These are phyloP conservation scores for Seira sanloemensis DNA, from an alignment of 2,888 invertebrate genomes.

Conservation along the genomic window DNA sequence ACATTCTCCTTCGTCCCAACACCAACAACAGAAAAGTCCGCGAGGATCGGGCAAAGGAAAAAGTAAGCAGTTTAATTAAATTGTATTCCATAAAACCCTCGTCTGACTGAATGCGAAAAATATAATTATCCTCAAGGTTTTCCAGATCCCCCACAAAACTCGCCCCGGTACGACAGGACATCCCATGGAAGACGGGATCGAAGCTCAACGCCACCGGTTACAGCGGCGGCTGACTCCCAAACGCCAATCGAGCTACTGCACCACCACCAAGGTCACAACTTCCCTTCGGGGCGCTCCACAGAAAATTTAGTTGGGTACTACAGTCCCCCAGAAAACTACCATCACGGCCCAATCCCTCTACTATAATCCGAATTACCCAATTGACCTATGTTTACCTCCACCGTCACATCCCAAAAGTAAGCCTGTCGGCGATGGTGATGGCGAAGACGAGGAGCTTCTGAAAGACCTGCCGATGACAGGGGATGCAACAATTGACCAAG, in stretches of 20 bases:
- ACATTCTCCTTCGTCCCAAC: background rate
- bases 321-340: background rate
- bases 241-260: background rate
- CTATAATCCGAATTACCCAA: too few relatives aligned
- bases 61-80: background rate
- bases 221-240: background rate
- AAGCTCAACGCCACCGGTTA: background rate
- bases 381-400: background rate
- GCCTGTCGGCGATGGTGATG: slow-evolving; percentile 20
- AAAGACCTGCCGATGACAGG: slow-evolving; percentile 77
- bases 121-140: background rate
- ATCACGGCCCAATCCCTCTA: too few relatives aligned
- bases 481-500: slow-evolving; percentile 77
- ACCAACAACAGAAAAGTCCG: background rate
- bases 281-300: background rate
- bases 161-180: background rate
- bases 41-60: background rate
- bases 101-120: too few relatives aligned
- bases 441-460: slow-evolving; percentile 74
- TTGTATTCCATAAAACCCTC: too few relatives aligned
- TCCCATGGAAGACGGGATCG: background rate
- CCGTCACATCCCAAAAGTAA: background rate
- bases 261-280: background rate
- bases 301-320: background rate
- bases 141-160: background rate